phyloP scores from a whole-genome alignment of 2,797 vertebrate species.

The Lepus oiostolus region DNA sequence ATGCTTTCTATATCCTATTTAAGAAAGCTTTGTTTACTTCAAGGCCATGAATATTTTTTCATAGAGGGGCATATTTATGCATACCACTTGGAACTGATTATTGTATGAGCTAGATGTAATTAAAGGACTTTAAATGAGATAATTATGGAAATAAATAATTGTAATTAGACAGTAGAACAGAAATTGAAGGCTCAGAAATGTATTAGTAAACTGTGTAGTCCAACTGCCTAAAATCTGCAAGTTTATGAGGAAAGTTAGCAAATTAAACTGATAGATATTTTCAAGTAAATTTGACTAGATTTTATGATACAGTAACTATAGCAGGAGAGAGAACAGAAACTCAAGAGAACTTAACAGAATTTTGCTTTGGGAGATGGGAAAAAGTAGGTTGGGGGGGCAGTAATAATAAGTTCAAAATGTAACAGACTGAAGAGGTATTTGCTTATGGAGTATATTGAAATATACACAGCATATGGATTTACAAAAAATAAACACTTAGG shows the following conservation, averaged over 20 bases:
- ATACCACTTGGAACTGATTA: not conserved
- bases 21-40: conserved; percentile 24
- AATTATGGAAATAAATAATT: not conserved
- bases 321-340: not conserved
- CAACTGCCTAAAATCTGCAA: conserved; percentile 30
- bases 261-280: not conserved
- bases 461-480: not conserved
- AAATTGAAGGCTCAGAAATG: conserved; percentile 9
- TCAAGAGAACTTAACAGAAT: not conserved
- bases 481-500: conserved; percentile 3
- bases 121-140: not conserved
- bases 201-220: not conserved
- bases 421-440: not conserved
- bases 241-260: conserved; percentile 24
- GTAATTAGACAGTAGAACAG: not conserved
- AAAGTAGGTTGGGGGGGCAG: not conserved
- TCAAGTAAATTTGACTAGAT: not conserved
- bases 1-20: not conserved
- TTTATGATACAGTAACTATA: not conserved
- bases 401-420: conserved; percentile 40
- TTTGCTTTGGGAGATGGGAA: not conserved
- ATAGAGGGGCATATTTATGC: not conserved
- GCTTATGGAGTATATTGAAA: conserved; percentile 2
- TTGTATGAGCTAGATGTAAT: not conserved
- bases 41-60: not conserved